These are phyloP conservation scores for Diphyllodes magnificus DNA, from an alignment of 2,113 vertebrate species.

Conservation along the genomic window DNA sequence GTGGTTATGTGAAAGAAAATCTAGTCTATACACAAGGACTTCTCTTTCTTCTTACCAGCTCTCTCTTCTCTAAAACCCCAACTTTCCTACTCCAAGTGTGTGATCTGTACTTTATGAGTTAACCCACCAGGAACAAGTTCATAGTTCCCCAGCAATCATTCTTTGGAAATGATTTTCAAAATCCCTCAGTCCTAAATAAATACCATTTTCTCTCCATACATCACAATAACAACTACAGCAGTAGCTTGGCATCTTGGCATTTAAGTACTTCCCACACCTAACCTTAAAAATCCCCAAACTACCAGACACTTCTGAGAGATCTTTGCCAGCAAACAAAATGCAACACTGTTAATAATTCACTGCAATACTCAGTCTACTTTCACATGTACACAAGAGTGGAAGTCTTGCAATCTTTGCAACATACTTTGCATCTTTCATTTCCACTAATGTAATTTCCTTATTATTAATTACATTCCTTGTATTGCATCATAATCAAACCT, in stretches of 20 bases:
- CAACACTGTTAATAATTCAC: neutral
- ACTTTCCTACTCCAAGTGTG: neutral
- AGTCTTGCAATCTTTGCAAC: neutral
- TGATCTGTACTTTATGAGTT: neutral
- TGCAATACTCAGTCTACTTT: neutral
- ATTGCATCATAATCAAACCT: neutral
- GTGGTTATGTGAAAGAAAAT: neutral
- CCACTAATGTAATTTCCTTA: neutral
- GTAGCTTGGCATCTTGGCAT: neutral
- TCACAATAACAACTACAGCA: neutral
- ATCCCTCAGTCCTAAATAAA: neutral
- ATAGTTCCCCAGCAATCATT: neutral
- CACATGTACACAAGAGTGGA: neutral
- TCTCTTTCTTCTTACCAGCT: neutral
- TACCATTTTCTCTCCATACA: neutral
- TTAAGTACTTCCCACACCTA: neutral
- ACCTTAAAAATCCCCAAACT: neutral
- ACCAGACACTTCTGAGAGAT: neutral
- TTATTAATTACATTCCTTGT: neutral
- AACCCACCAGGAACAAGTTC: neutral
- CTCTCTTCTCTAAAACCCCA: neutral
- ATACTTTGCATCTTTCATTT: neutral
- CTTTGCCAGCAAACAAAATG: neutral
- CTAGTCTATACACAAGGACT: neutral
- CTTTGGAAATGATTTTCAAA: neutral